These are phyloP conservation scores for Keiferia lycopersicella DNA, from an alignment of 2,888 invertebrate species.

Conservation along the genomic window DNA sequence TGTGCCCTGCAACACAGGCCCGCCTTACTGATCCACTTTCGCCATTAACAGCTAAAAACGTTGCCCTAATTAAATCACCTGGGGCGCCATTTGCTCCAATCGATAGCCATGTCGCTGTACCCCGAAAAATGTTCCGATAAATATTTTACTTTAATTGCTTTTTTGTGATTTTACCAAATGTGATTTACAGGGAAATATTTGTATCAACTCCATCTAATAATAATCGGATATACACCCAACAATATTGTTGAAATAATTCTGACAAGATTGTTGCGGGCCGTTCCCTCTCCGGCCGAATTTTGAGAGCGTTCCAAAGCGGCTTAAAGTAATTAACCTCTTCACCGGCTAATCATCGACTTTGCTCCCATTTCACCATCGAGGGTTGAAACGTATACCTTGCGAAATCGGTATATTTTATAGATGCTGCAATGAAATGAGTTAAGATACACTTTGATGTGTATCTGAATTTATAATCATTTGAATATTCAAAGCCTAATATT, in stretches of 20 bases:
- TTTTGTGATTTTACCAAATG: too few species aligned
- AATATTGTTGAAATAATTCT: background rate
- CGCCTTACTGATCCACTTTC: constrained; percentile 59
- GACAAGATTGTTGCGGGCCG: constrained; percentile 12
- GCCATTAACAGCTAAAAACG: constrained; percentile 46
- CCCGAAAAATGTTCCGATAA: background rate
- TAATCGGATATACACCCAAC: background rate
- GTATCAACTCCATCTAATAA: background rate
- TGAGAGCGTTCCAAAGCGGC: constrained; percentile 54
- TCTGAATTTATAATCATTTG: too few species aligned
- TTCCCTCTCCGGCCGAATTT: constrained; percentile 9
- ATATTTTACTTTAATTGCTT: background rate
- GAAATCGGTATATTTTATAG: background rate
- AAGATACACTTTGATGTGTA: too few species aligned
- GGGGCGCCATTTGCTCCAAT: constrained; percentile 16
- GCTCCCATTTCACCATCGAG: constrained; percentile 53
- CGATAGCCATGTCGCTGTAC: background rate
- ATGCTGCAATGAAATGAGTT: background rate
- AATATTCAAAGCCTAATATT: too few species aligned
- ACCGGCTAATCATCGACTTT: constrained; percentile 67
- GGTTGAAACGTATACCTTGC: constrained; percentile 36
- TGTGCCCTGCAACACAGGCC: constrained; percentile 33
- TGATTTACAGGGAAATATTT: background rate
- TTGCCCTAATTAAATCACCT: constrained; percentile 43
- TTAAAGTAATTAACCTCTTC: constrained; percentile 77